Conservation (phyloP, 2,797 vertebrate species). For the Spinus olivaceus region DNA sequence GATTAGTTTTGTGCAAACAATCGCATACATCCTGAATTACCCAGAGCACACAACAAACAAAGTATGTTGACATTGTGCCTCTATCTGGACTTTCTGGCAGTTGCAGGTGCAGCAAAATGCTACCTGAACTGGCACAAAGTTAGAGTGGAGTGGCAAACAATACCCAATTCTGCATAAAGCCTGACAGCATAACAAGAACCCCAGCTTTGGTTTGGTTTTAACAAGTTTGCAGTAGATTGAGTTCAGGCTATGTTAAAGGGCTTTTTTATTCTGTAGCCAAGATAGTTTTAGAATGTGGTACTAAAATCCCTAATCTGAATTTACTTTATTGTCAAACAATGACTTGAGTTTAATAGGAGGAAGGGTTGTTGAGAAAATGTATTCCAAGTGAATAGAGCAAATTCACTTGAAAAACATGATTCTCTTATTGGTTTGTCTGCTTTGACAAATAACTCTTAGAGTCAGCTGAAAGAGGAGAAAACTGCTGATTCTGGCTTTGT, state of each 20-base stretch:
- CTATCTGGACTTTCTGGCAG: neutral
- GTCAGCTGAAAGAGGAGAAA: neutral
- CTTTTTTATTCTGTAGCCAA: neutral
- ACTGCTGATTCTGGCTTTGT: neutral
- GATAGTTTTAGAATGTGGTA: neutral
- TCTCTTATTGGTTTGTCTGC: neutral
- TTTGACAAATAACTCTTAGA: neutral
- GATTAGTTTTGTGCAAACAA: constrained; percentile 13
- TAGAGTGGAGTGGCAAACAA: neutral
- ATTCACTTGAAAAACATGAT: neutral
- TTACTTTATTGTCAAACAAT: neutral
- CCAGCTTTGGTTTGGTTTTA: neutral
- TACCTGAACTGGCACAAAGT: neutral
- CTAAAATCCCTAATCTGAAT: neutral
- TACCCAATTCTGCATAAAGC: neutral
- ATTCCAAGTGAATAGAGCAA: neutral
- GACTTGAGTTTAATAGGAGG: neutral
- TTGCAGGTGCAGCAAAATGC: neutral
- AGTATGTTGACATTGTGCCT: neutral
- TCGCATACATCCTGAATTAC: neutral
- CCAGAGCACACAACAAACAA: neutral
- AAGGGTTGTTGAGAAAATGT: neutral
- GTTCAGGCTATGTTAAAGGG: neutral
- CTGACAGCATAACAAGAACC: neutral
- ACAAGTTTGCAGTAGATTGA: neutral